Percentiles rank a stretch among this genome's conserved stretches.
Conservation (phyloP, 2,113 vertebrate species). For the Prinia subflava region DNA sequence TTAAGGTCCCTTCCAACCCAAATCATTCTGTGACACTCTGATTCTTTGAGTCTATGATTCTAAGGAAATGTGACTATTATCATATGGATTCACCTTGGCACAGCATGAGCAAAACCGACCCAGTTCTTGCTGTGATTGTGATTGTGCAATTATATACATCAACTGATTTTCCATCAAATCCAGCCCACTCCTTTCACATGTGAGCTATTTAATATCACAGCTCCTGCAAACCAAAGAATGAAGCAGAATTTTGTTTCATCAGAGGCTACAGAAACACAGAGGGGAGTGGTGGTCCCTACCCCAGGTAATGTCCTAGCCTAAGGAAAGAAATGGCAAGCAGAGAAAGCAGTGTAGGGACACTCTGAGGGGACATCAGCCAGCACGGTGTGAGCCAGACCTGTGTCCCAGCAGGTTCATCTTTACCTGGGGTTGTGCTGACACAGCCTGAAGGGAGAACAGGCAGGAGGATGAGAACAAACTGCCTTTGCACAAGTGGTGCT, state of each 20-base stretch:
- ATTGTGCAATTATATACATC: neutral
- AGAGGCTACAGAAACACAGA: neutral
- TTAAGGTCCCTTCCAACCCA: neutral
- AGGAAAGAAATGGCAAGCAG: neutral
- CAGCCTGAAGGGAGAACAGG: neutral
- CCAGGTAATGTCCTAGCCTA: neutral
- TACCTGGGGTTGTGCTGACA: neutral
- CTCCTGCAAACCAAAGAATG: neutral
- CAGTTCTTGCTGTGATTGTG: neutral
- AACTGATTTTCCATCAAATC: neutral
- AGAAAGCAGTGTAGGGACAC: neutral
- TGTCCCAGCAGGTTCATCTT: neutral
- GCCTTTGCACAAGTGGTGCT: neutral
- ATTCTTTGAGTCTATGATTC: neutral
- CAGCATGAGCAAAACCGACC: constrained; percentile 13
- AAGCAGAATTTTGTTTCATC: neutral
- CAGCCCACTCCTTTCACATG: neutral
- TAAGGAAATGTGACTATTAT: neutral
- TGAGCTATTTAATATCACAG: neutral
- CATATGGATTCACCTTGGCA: constrained; percentile 22
- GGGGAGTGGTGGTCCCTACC: neutral
- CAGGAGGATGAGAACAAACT: neutral
- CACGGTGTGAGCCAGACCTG: no score
- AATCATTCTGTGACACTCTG: neutral
- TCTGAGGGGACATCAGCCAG: neutral